Evolutionary conservation across 1,140 invertebrate species (phyloP).

Genomic region (Cotesia chilonis): DNA sequence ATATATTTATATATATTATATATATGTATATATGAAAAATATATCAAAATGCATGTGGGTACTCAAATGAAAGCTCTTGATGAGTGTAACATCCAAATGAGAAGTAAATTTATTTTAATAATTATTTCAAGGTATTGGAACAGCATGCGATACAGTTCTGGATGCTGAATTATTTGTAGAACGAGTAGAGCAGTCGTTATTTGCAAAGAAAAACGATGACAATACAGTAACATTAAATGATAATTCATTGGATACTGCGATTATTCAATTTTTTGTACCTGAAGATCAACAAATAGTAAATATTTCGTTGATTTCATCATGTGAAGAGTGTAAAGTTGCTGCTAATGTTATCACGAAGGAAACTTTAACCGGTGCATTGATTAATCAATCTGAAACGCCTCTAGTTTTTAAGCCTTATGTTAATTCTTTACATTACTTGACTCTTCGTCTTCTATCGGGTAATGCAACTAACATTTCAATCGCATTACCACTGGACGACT

Average conservation of each 20-base stretch:
- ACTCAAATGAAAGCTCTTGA: too few species aligned
- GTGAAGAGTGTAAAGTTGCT: conserved; percentile 51
- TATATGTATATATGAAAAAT: too few species aligned
- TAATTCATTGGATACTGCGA: conserved; percentile 45
- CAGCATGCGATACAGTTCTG: conserved; percentile 67
- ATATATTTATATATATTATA: too few species aligned
- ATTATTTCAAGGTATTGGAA: conserved; percentile 60
- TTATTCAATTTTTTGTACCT: conserved; percentile 52
- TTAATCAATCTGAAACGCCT: conserved; percentile 46
- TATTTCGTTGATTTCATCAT: conserved; percentile 49
- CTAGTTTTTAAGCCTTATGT: conserved; percentile 68
- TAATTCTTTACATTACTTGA: conserved; percentile 69
- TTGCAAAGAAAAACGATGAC: conserved; percentile 47
- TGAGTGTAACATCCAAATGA: too few species aligned
- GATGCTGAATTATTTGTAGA: conserved; percentile 69
- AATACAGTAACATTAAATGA: conserved; percentile 46
- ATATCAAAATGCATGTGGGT: too few species aligned
- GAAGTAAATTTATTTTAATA: not conserved
- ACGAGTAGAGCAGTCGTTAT: conserved; percentile 48
- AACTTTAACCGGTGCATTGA: conserved; percentile 35
- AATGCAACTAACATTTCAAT: conserved; percentile 48
- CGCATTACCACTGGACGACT: conserved; percentile 24
- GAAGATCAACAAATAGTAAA: conserved; percentile 39
- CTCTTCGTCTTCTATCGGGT: conserved; percentile 50
- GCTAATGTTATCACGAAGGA: conserved; percentile 51